A percentile compares a stretch with the other conserved stretches of the same genome.
Conservation (phyloP, 2,888 invertebrate genomes). For the Synanthedon myopaeformis region DNA sequence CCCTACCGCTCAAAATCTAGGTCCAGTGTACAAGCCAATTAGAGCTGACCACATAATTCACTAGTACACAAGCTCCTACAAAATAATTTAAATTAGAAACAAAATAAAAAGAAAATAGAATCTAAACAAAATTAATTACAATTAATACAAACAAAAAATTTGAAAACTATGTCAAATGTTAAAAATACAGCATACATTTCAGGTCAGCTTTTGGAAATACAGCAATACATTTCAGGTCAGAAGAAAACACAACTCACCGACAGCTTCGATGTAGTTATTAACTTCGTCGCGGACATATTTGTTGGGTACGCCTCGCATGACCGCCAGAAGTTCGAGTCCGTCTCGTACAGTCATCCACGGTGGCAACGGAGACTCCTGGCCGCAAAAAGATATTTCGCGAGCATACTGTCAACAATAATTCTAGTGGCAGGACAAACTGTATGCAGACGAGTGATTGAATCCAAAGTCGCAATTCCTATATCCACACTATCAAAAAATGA, state of each 20-base stretch:
- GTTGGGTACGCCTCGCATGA: constrained; percentile 41
- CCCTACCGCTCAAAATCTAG: no score
- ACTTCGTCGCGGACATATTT: constrained; percentile 21
- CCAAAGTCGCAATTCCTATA: constrained; percentile 1
- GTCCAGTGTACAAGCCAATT: no score
- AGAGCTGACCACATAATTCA: no score
- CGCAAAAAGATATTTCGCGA: constrained; percentile 31
- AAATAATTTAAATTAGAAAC: no score
- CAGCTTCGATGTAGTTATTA: constrained; percentile 29
- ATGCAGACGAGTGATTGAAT: neutral
- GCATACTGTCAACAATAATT: constrained; percentile 26
- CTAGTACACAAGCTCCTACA: no score
- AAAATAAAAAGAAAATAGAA: no score
- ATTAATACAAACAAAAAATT: no score
- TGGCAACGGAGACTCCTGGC: constrained; percentile 27
- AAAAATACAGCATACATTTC: no score
- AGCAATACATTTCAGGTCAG: neutral
- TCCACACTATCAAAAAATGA: neutral
- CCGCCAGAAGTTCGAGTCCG: constrained; percentile 32
- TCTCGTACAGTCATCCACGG: constrained; percentile 43
- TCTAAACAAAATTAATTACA: no score
- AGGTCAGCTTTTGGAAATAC: neutral
- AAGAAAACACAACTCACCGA: constrained; percentile 22
- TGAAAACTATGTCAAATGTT: no score
- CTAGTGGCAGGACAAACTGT: neutral